Base-by-base conservation (phyloP, 1,140 invertebrate species). In the Colletes gigas region DNA sequence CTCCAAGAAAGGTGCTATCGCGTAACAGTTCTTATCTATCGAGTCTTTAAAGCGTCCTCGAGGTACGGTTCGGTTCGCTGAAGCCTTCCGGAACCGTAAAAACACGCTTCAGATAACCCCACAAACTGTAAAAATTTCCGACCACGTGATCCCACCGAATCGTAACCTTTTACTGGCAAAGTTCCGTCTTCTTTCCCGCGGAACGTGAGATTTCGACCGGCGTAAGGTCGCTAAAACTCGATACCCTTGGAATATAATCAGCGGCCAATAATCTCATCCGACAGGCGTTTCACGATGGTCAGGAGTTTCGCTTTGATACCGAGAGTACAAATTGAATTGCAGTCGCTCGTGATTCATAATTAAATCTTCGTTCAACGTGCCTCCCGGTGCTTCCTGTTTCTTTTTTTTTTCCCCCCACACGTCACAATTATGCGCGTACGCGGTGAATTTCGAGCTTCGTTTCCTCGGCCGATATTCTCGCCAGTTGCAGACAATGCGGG, bases 241-340 rank as follows among this genome's bases (percentile, higher is more conserved):
- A 62, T 73, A 30, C 21, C 12, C 71, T 50, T 50, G 19, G 47
- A 50, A 62, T 52, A 74, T 63, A 74, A 74, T 74, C 57, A 15
- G 17, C 52, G 10, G 47, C 47, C 60, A 74, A 75, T 75, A 75
- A 75, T 75, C 30, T 66, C 17, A 55, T 75, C 10, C 12, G 12
- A 12, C 41, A 8, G 12, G 17, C 62, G 8, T 55, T 65, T 21
- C 30, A 14, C 59, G 60, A 50, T n/a, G 47, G 60, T 62, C 30
- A 52, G 50, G 39, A 75, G n/a, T 66, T 66, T 65, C 62, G 14
- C 73, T 65, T 75, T 66, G 62, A 75, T 50, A 39, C 9, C n/a
- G 21, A 15, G 21, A 15, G 41, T 17, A n/a, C 50, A 59, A 72
- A 70, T 62, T 57, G 17, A 52, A 69, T 71, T 63, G 4, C 8